Evolutionary conservation across 2,797 vertebrate genomes (phyloP), one percentile per base, ranked within the genome.

Genomic region (Argya squamiceps): DNA sequence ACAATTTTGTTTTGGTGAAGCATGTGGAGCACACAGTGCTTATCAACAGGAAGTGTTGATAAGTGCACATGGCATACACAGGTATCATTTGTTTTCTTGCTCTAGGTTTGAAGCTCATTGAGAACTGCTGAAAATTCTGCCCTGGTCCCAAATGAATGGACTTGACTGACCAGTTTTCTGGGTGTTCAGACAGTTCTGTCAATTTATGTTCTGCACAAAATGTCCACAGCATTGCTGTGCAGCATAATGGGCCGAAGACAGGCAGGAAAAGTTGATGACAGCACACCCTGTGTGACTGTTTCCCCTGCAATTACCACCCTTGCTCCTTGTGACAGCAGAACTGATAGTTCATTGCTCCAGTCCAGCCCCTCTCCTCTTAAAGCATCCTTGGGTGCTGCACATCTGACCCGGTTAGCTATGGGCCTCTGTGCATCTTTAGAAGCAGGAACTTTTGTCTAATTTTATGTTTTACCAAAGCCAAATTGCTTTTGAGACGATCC

Each of bases 221-320:
- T 27, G 2, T 13, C 34, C 6, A 3, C 52, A 44, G 4, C 30
- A 58, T 5, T 64, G 29, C 41, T 34, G 46, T 1, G 4, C n/a
- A 39, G n/a, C 34, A 21, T 21, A 46, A 43, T 4, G 19, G 27
- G 19, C 5, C 0, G 0, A 84, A 59, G 41, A 26, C 6, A 34
- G 69, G 21, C 32, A 56, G 65, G 27, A 53, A 60, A 73, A 15
- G 5, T 30, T 43, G 56, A 44, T n/a, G 75, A 30, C 22, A 62
- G 32, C 30, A 77, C 6, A 17, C 15, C 6, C 3, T 24, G 10
- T 58, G 62, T 52, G 26, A 32, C 24, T 18, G 13, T 32, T 70
- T 37, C 21, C 26, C 18, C n/a, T 20, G 23, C 18, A 77, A 15
- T 58, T 39, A 46, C 17, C 19, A 24, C 24, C 13, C 29, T 49